Evolutionary conservation across 1,140 invertebrate species (phyloP), one percentile per base, ranked within the genome.

Genomic region (Samia ricini): DNA sequence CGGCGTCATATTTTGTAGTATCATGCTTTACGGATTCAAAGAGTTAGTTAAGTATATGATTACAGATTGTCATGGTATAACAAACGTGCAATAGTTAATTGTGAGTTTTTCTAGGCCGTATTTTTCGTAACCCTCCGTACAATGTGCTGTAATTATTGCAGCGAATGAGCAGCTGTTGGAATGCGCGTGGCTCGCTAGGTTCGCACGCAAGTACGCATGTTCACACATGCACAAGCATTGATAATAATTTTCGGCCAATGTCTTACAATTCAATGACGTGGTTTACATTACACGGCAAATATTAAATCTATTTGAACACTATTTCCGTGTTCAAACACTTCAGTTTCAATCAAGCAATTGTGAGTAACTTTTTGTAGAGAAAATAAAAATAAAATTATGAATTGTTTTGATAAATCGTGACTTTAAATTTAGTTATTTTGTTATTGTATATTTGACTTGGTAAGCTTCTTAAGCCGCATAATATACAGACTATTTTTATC

Each of bases 141-240:
- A 64, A 72, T 74, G 66, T 75, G 61, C 64, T 58, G 74, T 79
- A 80, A 87, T 89, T 85, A 81, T 79, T 70, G 63, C 76, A 69
- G 63, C 64, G 72, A 78, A 79, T 79, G 73, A 72, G 51, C 57
- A 18, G 52, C 49, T n/a, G n/a, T n/a, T 64, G 65, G 66, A 63
- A 64, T 66, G 65, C 52, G 21, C 52, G 52, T 18, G 62, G 54
- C 67, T 59, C 51, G 15, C 48, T 42, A 49, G 54, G 42, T 60
- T 57, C 56, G 59, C 86, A 87, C 81, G 79, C 83, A 77, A 84
- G 66, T 69, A 74, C 73, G 82, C 78, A 69, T 78, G 78, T 74
- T 63, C 71, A 64, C 66, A 62, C 73, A 75, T 76, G 54, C 79
- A 12, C 29, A 62, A 64, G 71, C 68, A 66, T 63, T 72, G 69